A percentile compares a stretch with the other conserved stretches of the same genome.
Conservation (phyloP, 2,113 vertebrate species). For the Spea bombifrons region DNA sequence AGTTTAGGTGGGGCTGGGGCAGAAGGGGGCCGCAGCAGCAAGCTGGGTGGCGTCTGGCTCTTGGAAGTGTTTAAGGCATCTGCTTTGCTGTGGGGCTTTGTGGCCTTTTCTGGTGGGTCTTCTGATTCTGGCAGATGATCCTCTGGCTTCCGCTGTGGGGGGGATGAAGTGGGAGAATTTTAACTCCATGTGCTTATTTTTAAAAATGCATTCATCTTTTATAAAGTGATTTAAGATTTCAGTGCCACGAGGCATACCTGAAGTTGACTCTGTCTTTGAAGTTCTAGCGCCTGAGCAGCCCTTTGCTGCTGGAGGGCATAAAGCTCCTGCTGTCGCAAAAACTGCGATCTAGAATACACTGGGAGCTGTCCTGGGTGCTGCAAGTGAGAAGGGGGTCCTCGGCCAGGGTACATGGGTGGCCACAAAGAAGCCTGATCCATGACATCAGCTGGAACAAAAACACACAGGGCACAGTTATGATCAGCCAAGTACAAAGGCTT, state of each 20-base stretch:
- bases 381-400: constrained; percentile 85
- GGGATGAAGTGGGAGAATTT: too few species aligned
- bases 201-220: too few species aligned
- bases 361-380: constrained; percentile 86
- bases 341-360: constrained; percentile 87
- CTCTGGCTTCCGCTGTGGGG: constrained; percentile 77
- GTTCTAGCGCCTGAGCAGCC: constrained; percentile 67
- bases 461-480: too few species aligned
- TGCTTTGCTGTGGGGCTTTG: constrained; percentile 80
- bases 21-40: constrained; percentile 46
- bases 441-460: constrained; percentile 74
- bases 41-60: constrained; percentile 61
- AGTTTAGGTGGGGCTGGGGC: constrained; percentile 71
- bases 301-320: constrained; percentile 86
- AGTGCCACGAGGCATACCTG: constrained; percentile 48
- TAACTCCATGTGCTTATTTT: too few species aligned
- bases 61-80: constrained; percentile 78
- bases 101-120: constrained; percentile 77
- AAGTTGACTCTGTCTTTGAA: constrained; percentile 61
- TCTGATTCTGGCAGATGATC: constrained; percentile 75
- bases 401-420: constrained; percentile 87
- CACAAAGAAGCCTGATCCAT: constrained; percentile 94
- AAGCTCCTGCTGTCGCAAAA: constrained; percentile 92
- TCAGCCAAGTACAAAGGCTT: accelerated
- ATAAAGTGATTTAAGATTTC: too few species aligned